Evolutionary conservation across 1,140 invertebrate species (phyloP), one percentile per base, ranked within the genome.

Genomic region (Drosophila orosa): DNA sequence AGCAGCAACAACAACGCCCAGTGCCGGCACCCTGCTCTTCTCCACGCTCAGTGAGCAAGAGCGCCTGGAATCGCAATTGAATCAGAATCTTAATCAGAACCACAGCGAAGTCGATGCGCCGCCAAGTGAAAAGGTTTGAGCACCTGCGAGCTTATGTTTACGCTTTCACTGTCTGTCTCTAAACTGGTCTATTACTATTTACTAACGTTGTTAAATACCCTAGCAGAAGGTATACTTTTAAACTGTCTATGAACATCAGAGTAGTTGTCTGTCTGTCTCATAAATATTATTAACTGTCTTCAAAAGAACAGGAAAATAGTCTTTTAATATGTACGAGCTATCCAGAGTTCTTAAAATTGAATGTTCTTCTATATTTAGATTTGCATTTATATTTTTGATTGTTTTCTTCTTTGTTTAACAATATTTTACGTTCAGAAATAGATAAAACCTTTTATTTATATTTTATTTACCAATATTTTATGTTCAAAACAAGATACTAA

Each of bases 41-140:
- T 93, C 94, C 33, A 94, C 93, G 44, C 93, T 94, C 73, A 93
- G 93, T 50, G 93, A 94, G 10, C 93, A 94, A 39, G 93, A 94
- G 81, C 93, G 93, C 24, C 92, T 93, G 54, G 91, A 87, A 39
- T 78, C 86, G 31, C 93, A 93, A 74, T 85, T 45, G 45, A 86
- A 24, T 90, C 69, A 63, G 54, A 58, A 59, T 58, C 48, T 37
- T 15, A 63, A 65, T 39, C 48, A 55, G 52, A 68, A 60, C 59
- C 62, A 84, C 29, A 84, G 76, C 44, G 80, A 87, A 72, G 80
- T 80, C 40, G 85, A 89, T 84, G 80, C 65, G 47, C 68, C 80
- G 62, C 65, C 65, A 31, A 78, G 74, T 61, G 83, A 87, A 89
- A 89, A 89, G 84, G 84, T 89, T 89, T 89, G 84, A 50, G 56